Evolutionary conservation across 1,140 invertebrate species (phyloP), one percentile per base, ranked within the genome.

Genomic region (Temnothorax longispinosus): DNA sequence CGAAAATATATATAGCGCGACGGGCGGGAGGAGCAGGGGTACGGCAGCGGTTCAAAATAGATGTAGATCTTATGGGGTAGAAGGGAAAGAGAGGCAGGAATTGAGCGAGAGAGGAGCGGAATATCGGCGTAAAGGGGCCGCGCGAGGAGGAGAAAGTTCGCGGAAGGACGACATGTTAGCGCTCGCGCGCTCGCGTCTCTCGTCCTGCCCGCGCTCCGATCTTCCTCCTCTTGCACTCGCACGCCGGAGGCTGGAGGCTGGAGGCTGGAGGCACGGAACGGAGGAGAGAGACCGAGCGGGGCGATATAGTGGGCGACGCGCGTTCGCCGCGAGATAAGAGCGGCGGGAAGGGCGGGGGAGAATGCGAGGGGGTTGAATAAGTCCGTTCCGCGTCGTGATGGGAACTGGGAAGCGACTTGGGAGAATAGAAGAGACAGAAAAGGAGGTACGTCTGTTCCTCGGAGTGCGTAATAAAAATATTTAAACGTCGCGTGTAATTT

Each of bases 1-100:
- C 67, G 52, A 47, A 82, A 82, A 82, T 74, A 82, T 74, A 82
- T 74, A 82, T 82, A 44, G 80, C 67, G 52, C 47, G 35, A 71
- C 56, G 35, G 50, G 32, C 1, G 15, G 11, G 21, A 6, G 18
- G 27, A 18, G 10, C 15, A 10, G 18, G 11, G 15, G 11, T 13
- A 27, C 35, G 32, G 44, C 18, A 7, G 13, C 10, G 35, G 64
- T 69, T 54, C 27, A n/a, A 54, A 76, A 54, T 72, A 74, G 52
- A 85, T 75, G 80, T 72, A 74, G 38, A 82, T 72, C 50, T 47
- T 47, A 58, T 47, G 65, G 50, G 47, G 10, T 44, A 32, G 62
- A 44, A 44, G 47, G 54, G 64, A 67, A 15, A 84, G 50, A 41
- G 69, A 74, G 71, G 81, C 71, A 67, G 74, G 60, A 78, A 72